Evolutionary conservation across 1,140 invertebrate species (phyloP).

Genomic region (Drosophila biarmipes): DNA sequence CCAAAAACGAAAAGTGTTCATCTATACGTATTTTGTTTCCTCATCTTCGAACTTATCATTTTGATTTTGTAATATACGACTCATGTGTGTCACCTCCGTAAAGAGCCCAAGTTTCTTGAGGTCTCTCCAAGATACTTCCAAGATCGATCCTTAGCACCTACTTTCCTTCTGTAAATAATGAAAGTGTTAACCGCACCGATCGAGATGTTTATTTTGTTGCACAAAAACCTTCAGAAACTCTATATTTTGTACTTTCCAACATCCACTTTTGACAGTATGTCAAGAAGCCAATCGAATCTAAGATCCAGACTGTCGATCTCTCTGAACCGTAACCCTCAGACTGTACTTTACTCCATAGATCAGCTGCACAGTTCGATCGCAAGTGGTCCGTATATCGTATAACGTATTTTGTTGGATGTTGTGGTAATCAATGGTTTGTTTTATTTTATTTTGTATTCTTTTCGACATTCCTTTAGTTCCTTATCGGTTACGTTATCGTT

Average conservation of each 20-base stretch:
- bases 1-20: constrained; percentile 54
- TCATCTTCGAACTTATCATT: constrained; percentile 44
- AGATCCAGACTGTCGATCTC: constrained; percentile 27
- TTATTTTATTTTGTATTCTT: constrained; percentile 9
- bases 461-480: constrained; percentile 28
- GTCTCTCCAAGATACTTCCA: constrained; percentile 31
- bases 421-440: constrained; percentile 22
- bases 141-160: constrained; percentile 41
- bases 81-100: constrained; percentile 13
- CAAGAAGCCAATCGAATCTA: constrained; percentile 23
- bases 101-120: constrained; percentile 2
- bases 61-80: constrained; percentile 32
- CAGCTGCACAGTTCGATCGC: constrained; percentile 33
- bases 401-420: constrained; percentile 47
- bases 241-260: constrained; percentile 32
- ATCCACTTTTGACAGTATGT: constrained; percentile 35
- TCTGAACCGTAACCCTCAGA: constrained; percentile 6
- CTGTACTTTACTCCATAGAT: constrained; percentile 30
- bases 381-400: constrained; percentile 38
- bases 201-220: constrained; percentile 47
- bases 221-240: constrained; percentile 38
- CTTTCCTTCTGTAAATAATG: constrained; percentile 43
- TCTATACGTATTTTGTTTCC: constrained; percentile 32
- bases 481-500: constrained; percentile 1
- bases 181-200: constrained; percentile 43